A percentile compares a stretch with the other conserved stretches of the same genome.
Conservation (phyloP, 2,797 vertebrate genomes). For the Brachyalestes nurse region DNA sequence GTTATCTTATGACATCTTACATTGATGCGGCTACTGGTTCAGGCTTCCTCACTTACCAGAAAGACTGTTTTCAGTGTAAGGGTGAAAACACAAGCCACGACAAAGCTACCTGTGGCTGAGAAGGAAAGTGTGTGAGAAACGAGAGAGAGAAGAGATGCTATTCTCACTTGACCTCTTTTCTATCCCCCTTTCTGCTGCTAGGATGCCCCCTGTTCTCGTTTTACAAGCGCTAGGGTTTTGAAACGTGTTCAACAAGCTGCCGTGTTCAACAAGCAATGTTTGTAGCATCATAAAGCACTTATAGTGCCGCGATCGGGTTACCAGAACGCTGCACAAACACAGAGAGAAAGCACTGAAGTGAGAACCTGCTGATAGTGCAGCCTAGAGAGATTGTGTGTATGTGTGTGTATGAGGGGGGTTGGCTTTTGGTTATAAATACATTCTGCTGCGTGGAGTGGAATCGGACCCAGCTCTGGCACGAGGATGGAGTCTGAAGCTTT, state of each 20-base stretch:
- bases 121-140: neutral
- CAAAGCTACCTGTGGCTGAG: conserved; percentile 36
- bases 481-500: conserved; percentile 64
- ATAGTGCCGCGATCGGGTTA: conserved; percentile 49
- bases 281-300: conserved; percentile 58
- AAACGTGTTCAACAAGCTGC: neutral
- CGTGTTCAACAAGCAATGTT: conserved; percentile 53
- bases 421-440: conserved; percentile 80
- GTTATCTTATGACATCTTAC: neutral
- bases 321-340: conserved; percentile 71
- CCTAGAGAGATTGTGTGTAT: conserved; percentile 44
- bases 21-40: neutral
- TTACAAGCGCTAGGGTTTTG: conserved; percentile 42
- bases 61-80: conserved; percentile 37
- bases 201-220: conserved; percentile 42
- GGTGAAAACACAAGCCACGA: conserved; percentile 40
- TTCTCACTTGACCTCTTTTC: neutral
- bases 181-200: conserved; percentile 1
- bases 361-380: conserved; percentile 77
- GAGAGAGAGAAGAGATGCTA: neutral
- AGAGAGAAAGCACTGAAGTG: conserved; percentile 67
- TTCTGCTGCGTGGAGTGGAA: conserved; percentile 81
- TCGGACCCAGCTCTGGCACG: conserved; percentile 72
- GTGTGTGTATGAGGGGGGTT: conserved; percentile 32
- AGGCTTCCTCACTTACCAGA: conserved; percentile 39